Conservation (phyloP, 2,113 vertebrate species). For the Melanostigma gelatinosum region DNA sequence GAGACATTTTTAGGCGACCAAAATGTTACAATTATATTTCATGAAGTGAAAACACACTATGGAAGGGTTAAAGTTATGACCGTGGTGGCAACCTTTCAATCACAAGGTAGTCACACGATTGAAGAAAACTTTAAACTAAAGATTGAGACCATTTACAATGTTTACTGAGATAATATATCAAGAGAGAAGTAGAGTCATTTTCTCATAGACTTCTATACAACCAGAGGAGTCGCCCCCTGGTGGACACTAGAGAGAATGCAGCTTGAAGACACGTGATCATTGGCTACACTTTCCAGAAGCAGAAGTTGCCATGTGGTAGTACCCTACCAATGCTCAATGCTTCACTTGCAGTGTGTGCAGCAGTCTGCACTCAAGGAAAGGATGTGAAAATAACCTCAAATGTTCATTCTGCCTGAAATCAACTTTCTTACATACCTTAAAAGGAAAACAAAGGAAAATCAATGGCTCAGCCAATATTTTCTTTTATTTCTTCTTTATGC, state of each 20-base stretch:
- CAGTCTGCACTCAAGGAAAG: slow-evolving; percentile 1
- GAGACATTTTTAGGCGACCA: too few species aligned
- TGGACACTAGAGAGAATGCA: background rate
- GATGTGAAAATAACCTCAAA: slow-evolving; percentile 71
- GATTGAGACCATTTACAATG: too few species aligned
- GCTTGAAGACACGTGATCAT: background rate
- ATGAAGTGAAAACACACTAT: too few species aligned
- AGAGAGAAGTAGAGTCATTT: too few species aligned
- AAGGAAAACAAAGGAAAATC: slow-evolving; percentile 74
- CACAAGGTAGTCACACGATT: too few species aligned
- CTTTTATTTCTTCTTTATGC: slow-evolving; percentile 75
- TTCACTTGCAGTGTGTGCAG: background rate
- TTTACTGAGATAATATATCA: too few species aligned
- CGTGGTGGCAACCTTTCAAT: too few species aligned
- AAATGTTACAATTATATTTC: too few species aligned
- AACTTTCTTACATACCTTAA: slow-evolving; percentile 67
- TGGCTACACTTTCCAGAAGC: background rate
- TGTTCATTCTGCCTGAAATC: slow-evolving; percentile 83
- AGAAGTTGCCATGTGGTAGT: background rate
- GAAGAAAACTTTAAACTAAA: too few species aligned
- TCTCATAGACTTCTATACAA: too few species aligned
- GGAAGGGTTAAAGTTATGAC: too few species aligned
- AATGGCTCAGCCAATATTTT: slow-evolving; percentile 58
- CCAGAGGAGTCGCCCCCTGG: too few species aligned
- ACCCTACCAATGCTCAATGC: background rate